These are phyloP conservation scores for Drosophila paulistorum DNA, from an alignment of 1,140 invertebrate genomes.

Conservation along the genomic window DNA sequence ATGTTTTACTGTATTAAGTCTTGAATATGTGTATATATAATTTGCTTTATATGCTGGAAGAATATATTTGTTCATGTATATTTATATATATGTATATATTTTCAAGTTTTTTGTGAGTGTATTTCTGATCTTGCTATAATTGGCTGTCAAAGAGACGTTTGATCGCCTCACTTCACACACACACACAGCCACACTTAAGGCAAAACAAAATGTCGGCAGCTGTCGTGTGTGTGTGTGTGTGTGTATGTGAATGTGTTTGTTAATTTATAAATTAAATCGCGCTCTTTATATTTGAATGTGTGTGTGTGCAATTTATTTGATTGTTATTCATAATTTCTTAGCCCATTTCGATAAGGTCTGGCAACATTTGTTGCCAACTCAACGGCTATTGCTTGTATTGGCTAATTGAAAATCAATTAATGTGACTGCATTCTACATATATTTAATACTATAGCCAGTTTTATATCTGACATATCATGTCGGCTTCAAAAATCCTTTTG, in stretches of 20 bases:
- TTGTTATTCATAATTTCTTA: conserved; percentile 64
- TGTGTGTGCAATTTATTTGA: conserved; percentile 28
- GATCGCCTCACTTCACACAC: conserved; percentile 45
- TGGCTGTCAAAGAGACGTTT: conserved; percentile 66
- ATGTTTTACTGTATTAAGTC: background rate
- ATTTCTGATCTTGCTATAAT: conserved; percentile 69
- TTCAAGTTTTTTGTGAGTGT: conserved; percentile 39
- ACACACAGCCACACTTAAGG: conserved; percentile 5
- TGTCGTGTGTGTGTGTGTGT: conserved; percentile 29
- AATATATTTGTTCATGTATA: background rate
- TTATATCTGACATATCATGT: conserved; percentile 38
- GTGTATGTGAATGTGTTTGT: conserved; percentile 30
- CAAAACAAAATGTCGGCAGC: conserved; percentile 69
- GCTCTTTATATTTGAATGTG: conserved; percentile 34
- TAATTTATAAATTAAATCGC: conserved; percentile 69
- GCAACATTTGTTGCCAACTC: conserved; percentile 34
- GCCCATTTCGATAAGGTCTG: conserved; percentile 50
- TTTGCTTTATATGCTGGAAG: conserved; percentile 29
- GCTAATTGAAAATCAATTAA: conserved; percentile 81
- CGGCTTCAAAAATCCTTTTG: conserved; percentile 56
- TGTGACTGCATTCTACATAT: conserved; percentile 46
- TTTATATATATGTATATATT: background rate
- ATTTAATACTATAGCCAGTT: background rate
- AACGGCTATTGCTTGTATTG: conserved; percentile 34
- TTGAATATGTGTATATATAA: conserved; percentile 14